Evolutionary conservation across 2,797 vertebrate genomes (phyloP).

Genomic region (Mycteria americana): DNA sequence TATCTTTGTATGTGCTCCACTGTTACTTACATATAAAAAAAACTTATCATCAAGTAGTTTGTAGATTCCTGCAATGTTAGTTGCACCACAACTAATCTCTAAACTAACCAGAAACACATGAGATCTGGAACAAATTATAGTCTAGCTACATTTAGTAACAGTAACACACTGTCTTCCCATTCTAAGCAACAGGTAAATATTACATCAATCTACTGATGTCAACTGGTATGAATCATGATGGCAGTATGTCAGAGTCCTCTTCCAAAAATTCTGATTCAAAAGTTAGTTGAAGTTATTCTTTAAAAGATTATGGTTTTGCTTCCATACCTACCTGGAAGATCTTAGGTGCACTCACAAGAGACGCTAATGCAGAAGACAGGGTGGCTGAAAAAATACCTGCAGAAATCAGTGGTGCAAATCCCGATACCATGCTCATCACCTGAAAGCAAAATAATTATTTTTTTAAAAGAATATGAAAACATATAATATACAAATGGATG

Average conservation of each 20-base stretch:
- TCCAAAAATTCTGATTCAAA: not conserved
- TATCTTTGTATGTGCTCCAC: not conserved
- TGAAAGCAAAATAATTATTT: constrained; percentile 32
- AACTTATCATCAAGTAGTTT: not conserved
- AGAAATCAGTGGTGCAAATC: constrained; percentile 92
- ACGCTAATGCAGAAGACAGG: constrained; percentile 95
- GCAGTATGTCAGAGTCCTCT: not conserved
- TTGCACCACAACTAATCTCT: not conserved
- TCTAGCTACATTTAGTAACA: not conserved
- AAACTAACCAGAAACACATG: not conserved
- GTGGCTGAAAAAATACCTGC: constrained; percentile 98
- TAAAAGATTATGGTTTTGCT: not conserved
- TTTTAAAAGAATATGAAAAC: not conserved
- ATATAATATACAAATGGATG: not conserved
- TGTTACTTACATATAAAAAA: not conserved
- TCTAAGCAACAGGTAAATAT: not conserved
- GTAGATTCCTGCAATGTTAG: not conserved
- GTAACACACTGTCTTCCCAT: not conserved
- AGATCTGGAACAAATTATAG: no score
- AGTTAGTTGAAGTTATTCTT: not conserved
- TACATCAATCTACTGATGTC: not conserved
- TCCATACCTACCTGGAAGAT: constrained; percentile 90
- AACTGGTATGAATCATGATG: accelerated
- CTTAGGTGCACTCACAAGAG: constrained; percentile 96
- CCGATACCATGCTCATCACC: constrained; percentile 95